Evolutionary conservation across 1,140 invertebrate species (phyloP), one percentile per base, ranked within the genome.

Genomic region (Steinernema feltiae): DNA sequence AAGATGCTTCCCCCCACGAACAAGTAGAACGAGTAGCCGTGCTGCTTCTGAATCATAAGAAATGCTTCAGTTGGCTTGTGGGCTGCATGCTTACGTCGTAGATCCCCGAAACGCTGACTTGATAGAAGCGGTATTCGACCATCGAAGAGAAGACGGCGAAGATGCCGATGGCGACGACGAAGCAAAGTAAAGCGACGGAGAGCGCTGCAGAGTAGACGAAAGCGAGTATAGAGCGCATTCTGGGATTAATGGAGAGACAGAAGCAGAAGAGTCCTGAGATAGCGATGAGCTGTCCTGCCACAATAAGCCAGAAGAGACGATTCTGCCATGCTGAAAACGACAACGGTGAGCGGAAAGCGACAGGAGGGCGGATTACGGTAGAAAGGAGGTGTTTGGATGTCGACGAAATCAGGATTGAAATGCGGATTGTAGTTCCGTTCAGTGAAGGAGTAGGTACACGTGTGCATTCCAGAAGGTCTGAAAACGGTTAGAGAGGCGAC

Each of bases 71-170:
- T 18, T 63, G 0, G 3, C 29, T 0, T 18, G 70, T 71, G 69
- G 30, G 24, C 0, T n/a, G 46, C 30, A 35, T 2, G 1, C 27
- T 74, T 31, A 78, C 77, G 32, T 79, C 78, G 63, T 79, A 79
- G 30, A 79, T 79, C 32, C 78, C 78, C 41, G 71, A 74, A 31
- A 79, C 78, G 18, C 72, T 75, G 18, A 79, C 78, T 30, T 78
- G 76, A 48, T 80, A 79, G 76, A 79, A 79, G 21, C 78, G 76
- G 21, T 79, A 79, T 27, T 78, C 75, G n/a, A 79, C 78, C 78
- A 79, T 79, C 31, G 74, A 70, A 12, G 75, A 74, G 72, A 76
- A 78, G 29, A 77, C 78, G 21, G 73, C 72, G 69, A 79, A 79
- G 46, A 76, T 70, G 48, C 69, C 30, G 0, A 79, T 53, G 70